Conservation (phyloP, 2,888 invertebrate genomes). For the Pristionchus mayeri region DNA sequence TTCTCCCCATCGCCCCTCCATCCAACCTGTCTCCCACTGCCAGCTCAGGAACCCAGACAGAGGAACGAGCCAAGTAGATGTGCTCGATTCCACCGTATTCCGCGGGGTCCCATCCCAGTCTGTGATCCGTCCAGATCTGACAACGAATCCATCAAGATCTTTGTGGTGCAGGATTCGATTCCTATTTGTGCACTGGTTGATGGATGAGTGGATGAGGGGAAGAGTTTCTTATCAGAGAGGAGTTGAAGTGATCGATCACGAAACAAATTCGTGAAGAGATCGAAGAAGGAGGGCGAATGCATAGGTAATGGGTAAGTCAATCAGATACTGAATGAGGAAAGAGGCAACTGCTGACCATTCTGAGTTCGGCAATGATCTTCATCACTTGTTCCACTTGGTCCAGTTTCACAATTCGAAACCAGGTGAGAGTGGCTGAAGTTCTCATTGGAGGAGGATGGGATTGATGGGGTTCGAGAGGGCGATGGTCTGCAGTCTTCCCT, state of each 20-base stretch:
- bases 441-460: slow-evolving; percentile 44
- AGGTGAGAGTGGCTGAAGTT: slow-evolving; percentile 45
- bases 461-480: neutral
- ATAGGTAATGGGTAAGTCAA: neutral
- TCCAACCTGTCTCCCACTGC: slow-evolving; percentile 46
- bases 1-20: neutral
- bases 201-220: neutral
- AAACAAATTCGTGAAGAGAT: neutral
- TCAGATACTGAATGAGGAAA: neutral
- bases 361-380: slow-evolving; percentile 47
- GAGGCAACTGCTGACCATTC: neutral
- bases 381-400: slow-evolving; percentile 49
- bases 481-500: too few species aligned
- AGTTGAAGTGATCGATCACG: slow-evolving; percentile 17
- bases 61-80: slow-evolving; percentile 31
- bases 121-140: slow-evolving; percentile 43
- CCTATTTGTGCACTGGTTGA: neutral
- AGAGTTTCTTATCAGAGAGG: slow-evolving; percentile 10
- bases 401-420: slow-evolving; percentile 48
- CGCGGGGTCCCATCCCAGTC: slow-evolving; percentile 31
- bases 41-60: slow-evolving; percentile 42
- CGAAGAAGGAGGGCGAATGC: neutral
- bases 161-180: neutral
- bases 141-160: neutral
- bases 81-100: slow-evolving; percentile 47